Percentiles rank a stretch among this genome's conserved stretches.
These are phyloP conservation scores for Nasua narica DNA, from an alignment of 2,797 vertebrate species.

Conservation along the genomic window DNA sequence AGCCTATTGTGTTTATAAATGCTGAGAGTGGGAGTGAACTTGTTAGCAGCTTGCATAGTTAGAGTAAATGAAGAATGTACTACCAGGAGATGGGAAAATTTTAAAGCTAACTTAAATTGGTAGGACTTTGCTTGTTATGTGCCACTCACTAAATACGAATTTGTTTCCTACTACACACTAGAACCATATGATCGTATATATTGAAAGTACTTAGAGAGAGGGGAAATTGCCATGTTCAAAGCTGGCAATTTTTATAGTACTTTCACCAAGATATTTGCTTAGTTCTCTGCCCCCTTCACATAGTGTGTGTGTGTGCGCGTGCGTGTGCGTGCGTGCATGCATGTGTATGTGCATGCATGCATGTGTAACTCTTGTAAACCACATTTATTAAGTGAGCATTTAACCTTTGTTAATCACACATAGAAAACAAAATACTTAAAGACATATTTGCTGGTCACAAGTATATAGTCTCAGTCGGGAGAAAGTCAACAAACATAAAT, in stretches of 20 bases:
- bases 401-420: background rate
- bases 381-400: background rate
- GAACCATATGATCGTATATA: background rate
- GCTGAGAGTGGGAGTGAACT: background rate
- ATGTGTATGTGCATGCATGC: background rate
- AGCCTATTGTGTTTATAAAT: background rate
- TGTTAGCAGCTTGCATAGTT: background rate
- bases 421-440: background rate
- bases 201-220: background rate
- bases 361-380: background rate
- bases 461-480: background rate
- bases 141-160: background rate
- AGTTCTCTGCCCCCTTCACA: background rate
- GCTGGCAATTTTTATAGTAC: background rate
- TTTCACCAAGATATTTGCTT: background rate
- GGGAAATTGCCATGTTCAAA: background rate
- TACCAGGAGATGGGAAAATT: background rate
- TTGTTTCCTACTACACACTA: background rate
- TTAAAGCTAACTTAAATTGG: background rate
- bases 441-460: background rate
- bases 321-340: background rate
- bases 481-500: background rate
- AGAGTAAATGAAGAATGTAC: background rate
- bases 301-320: background rate
- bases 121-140: background rate